Conservation (phyloP, 2,888 invertebrate species). For the Priocnemis perturbator region DNA sequence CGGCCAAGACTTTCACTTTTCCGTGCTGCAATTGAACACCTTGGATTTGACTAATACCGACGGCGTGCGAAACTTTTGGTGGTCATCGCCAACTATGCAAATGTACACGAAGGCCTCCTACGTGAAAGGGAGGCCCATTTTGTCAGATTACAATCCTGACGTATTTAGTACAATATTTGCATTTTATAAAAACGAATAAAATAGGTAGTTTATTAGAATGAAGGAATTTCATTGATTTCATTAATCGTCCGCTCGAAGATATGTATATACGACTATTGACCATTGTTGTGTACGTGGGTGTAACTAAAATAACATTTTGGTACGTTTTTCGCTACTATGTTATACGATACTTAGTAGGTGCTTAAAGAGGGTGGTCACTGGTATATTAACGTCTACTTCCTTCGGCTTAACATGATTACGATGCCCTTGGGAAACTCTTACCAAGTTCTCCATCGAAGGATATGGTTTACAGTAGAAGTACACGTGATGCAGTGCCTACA, state of each 20-base stretch:
- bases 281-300: no score
- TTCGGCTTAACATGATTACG: conserved; percentile 65
- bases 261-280: no score
- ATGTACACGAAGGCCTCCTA: conserved; percentile 83
- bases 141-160: conserved; percentile 86
- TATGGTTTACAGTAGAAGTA: conserved; percentile 85
- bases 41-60: conserved; percentile 80
- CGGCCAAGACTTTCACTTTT: conserved; percentile 86
- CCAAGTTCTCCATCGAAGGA: conserved; percentile 82
- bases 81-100: conserved; percentile 81
- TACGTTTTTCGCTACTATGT: conserved; percentile 14
- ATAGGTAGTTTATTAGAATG: conserved; percentile 5
- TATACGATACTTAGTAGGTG: conserved; percentile 48
- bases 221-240: neutral
- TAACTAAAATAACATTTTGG: no score
- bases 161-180: conserved; percentile 87
- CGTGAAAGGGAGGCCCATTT: conserved; percentile 80
- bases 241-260: no score
- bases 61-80: conserved; percentile 83
- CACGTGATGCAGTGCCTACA: conserved; percentile 83
- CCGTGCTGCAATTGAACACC: conserved; percentile 89
- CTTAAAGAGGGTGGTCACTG: conserved; percentile 63
- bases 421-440: conserved; percentile 78
- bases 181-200: conserved; percentile 83
- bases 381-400: conserved; percentile 62